Evolutionary conservation across 1,140 invertebrate species (phyloP).

Genomic region (Scaptomyza pallida): DNA sequence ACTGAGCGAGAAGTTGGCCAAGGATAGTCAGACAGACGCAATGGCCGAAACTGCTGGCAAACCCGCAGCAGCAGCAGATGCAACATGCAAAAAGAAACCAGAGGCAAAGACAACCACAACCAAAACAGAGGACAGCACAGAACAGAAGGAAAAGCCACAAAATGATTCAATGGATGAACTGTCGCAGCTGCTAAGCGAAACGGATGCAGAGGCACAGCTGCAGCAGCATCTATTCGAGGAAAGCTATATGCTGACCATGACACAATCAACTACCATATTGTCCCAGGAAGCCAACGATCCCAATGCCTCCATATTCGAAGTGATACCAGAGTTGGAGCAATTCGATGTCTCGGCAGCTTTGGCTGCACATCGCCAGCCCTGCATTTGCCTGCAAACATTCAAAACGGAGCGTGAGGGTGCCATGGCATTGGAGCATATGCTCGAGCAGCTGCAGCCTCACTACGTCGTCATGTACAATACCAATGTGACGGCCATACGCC

Average conservation of each 20-base stretch:
- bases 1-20: constrained; percentile 85
- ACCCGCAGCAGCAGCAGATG: too few species aligned
- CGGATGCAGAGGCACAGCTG: constrained; percentile 71
- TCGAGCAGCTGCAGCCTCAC: constrained; percentile 89
- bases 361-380: constrained; percentile 85
- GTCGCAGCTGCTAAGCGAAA: constrained; percentile 57
- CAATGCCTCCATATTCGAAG: constrained; percentile 86
- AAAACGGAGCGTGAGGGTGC: constrained; percentile 88
- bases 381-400: constrained; percentile 91
- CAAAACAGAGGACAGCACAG: too few species aligned
- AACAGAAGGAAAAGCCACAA: not conserved
- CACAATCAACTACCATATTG: constrained; percentile 84
- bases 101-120: too few species aligned
- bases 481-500: constrained; percentile 93
- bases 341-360: constrained; percentile 87
- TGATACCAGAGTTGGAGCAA: constrained; percentile 88
- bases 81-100: too few species aligned
- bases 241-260: constrained; percentile 89
- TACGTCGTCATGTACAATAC: constrained; percentile 96
- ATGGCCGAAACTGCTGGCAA: not conserved
- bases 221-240: constrained; percentile 84
- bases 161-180: constrained; percentile 56
- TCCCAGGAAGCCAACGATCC: constrained; percentile 64
- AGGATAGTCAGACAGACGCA: constrained; percentile 22
- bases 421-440: constrained; percentile 87